phyloP scores from a whole-genome alignment of 2,888 invertebrate genomes.

The Drosophila mulleri region DNA sequence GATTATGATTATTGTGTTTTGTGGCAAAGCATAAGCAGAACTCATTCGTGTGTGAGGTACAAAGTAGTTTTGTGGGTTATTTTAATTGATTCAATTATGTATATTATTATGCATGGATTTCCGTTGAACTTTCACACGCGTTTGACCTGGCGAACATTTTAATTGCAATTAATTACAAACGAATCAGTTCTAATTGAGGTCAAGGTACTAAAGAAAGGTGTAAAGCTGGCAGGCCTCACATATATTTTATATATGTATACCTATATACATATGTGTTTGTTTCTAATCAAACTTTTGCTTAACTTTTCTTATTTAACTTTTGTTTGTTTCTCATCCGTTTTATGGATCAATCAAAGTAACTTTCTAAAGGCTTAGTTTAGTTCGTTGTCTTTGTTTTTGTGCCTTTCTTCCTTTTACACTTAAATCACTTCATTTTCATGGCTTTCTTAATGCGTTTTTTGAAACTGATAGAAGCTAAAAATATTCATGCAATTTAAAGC shows the following conservation, averaged over 20 bases:
- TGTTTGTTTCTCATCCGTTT: slow-evolving; percentile 43
- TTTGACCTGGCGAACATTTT: slow-evolving; percentile 43
- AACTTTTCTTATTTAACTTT: not conserved
- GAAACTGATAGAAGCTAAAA: not conserved
- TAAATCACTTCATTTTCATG: slow-evolving; percentile 1
- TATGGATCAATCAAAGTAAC: slow-evolving; percentile 25
- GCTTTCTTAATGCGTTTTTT: too few relatives aligned
- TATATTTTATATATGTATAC: not conserved
- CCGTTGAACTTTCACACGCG: slow-evolving; percentile 32
- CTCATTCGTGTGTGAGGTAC: not conserved
- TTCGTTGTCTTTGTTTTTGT: not conserved
- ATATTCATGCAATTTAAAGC: slow-evolving; percentile 16
- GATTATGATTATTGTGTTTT: slow-evolving; percentile 40
- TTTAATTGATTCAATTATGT: slow-evolving; percentile 35
- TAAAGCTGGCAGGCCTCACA: not conserved
- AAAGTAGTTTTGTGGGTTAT: slow-evolving; percentile 2
- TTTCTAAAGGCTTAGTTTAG: slow-evolving; percentile 26
- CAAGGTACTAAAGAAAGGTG: slow-evolving; percentile 36
- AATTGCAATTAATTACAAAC: slow-evolving; percentile 65
- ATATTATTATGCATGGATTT: slow-evolving; percentile 46
- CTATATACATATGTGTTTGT: not conserved
- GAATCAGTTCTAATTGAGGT: slow-evolving; percentile 61
- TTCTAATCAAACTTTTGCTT: slow-evolving; percentile 11
- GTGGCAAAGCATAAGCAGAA: slow-evolving; percentile 47
- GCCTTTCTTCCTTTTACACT: not conserved